Percentiles rank a stretch among this genome's conserved stretches.
Conservation (phyloP, 2,888 invertebrate species). For the Chrysodeixis includens region DNA sequence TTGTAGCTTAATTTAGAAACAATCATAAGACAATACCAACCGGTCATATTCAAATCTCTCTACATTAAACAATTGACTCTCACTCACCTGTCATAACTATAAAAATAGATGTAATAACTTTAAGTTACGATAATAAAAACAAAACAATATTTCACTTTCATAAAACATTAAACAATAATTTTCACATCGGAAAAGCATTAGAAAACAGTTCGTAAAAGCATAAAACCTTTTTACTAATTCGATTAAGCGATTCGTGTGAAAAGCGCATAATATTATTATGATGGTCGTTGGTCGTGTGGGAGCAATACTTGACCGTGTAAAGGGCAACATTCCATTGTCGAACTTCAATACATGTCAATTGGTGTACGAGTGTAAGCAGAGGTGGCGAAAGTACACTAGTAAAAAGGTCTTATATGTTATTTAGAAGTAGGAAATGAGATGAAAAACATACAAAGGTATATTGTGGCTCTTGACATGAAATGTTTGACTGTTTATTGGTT, state of each 20-base stretch:
- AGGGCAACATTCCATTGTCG: constrained; percentile 60
- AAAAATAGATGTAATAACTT: too few relatives aligned
- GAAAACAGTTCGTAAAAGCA: constrained; percentile 29
- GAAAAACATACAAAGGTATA: too few relatives aligned
- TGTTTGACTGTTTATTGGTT: too few relatives aligned
- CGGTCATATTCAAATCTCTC: too few relatives aligned
- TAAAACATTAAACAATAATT: constrained; percentile 8
- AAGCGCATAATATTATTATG: constrained; percentile 45
- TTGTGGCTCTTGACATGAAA: too few relatives aligned
- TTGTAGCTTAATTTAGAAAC: too few relatives aligned
- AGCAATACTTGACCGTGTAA: constrained; percentile 63
- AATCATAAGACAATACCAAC: too few relatives aligned
- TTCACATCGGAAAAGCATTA: constrained; percentile 18
- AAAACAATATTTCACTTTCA: background rate
- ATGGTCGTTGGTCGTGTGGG: constrained; percentile 54
- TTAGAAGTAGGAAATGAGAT: too few relatives aligned
- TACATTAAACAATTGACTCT: background rate
- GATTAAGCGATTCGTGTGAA: constrained; percentile 44
- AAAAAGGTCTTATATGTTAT: too few relatives aligned
- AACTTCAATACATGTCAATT: constrained; percentile 53
- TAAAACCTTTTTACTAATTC: constrained; percentile 45
- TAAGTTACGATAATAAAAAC: background rate
- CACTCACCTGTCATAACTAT: background rate
- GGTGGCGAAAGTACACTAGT: background rate
- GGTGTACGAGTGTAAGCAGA: background rate